Evolutionary conservation across 2,888 invertebrate species (phyloP).

Genomic region (Torymus aiolomorphi): DNA sequence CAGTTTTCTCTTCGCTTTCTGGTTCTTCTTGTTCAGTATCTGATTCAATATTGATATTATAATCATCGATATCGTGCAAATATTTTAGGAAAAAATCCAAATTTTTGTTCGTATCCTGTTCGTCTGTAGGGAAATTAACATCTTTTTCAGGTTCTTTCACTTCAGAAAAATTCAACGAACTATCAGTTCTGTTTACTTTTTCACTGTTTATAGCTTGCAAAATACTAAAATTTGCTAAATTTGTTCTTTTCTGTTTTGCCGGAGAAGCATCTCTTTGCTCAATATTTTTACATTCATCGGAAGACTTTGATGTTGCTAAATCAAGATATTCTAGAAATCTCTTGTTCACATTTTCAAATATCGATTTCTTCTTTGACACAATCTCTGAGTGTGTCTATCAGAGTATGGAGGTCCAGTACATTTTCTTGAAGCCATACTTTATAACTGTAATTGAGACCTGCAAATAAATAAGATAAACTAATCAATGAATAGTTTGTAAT

Average conservation of each 20-base stretch:
- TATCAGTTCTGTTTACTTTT: too few relatives aligned
- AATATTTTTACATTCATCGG: background rate
- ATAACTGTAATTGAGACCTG: background rate
- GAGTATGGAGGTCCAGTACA: too few relatives aligned
- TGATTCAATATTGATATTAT: background rate
- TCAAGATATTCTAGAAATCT: slow-evolving; percentile 1
- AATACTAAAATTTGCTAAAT: too few relatives aligned
- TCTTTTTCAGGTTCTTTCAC: background rate
- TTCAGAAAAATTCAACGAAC: background rate
- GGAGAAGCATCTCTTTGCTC: too few relatives aligned
- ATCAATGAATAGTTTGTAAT: too few relatives aligned
- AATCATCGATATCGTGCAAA: background rate
- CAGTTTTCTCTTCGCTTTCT: background rate
- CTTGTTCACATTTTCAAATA: background rate
- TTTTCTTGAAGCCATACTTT: too few relatives aligned
- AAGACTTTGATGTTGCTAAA: background rate
- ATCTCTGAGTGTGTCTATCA: background rate
- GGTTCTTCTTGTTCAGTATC: too few relatives aligned
- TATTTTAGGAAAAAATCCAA: background rate
- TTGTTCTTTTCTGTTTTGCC: background rate
- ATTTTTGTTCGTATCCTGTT: background rate
- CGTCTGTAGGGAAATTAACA: background rate
- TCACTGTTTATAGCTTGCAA: too few relatives aligned
- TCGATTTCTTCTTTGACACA: background rate
- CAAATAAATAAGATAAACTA: background rate